These are phyloP conservation scores for Myrmecobius fasciatus DNA, from an alignment of 2,113 vertebrate genomes.

Conservation along the genomic window DNA sequence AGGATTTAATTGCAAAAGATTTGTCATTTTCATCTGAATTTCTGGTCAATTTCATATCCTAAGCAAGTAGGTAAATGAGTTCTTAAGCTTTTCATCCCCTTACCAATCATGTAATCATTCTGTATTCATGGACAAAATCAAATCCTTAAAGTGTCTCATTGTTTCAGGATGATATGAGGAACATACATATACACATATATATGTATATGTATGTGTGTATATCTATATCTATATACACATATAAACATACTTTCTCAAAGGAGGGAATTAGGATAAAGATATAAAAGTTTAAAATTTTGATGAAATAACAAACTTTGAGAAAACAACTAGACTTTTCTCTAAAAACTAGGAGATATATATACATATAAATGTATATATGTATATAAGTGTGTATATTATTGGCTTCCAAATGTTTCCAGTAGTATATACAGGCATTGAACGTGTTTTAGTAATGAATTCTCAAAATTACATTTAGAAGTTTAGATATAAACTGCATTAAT, in stretches of 20 bases:
- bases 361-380: too few relatives aligned
- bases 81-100: neutral
- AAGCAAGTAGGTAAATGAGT: neutral
- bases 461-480: neutral
- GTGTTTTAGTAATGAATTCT: neutral
- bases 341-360: neutral
- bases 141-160: neutral
- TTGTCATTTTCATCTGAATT: neutral
- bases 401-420: neutral
- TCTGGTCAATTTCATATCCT: neutral
- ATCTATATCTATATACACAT: too few relatives aligned
- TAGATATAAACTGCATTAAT: neutral
- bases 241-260: too few relatives aligned
- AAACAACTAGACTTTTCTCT: neutral
- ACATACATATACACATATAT: too few relatives aligned
- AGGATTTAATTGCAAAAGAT: neutral
- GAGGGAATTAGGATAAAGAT: neutral
- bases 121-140: neutral
- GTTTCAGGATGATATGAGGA: neutral
- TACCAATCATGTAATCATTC: too few relatives aligned
- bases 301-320: neutral
- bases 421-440: neutral
- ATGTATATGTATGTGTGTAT: too few relatives aligned
- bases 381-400: neutral
- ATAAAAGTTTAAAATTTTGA: neutral